Evolutionary conservation across 2,797 vertebrate species (phyloP).

Genomic region (Cuniculus paca): DNA sequence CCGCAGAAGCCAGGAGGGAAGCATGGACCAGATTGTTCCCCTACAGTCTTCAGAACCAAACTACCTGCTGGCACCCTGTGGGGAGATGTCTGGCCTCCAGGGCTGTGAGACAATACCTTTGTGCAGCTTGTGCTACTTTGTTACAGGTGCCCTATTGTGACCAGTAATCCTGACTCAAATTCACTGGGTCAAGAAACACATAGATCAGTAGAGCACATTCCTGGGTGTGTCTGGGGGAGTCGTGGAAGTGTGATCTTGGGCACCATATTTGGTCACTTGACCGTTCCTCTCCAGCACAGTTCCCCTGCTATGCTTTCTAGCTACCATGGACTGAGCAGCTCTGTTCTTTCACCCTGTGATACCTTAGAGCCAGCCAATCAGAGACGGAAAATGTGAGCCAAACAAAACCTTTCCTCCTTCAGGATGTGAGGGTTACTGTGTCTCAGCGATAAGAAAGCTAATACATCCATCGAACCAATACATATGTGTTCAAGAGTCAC

Average conservation of each 20-base stretch:
- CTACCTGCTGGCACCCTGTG: not conserved
- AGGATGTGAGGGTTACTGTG: not conserved
- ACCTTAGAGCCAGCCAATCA: not conserved
- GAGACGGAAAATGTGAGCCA: not conserved
- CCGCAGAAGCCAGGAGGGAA: not conserved
- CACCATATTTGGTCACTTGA: not conserved
- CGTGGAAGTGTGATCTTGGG: not conserved
- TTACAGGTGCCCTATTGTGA: not conserved
- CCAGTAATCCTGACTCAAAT: not conserved
- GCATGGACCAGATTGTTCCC: not conserved
- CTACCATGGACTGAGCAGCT: not conserved
- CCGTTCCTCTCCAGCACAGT: not conserved
- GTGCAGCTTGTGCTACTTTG: not conserved
- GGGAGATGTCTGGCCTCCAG: not conserved
- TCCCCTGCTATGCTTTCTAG: not conserved
- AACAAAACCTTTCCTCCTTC: not conserved
- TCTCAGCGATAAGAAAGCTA: not conserved
- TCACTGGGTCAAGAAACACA: not conserved
- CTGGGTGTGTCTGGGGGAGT: not conserved
- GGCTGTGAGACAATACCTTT: not conserved
- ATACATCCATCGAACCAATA: not conserved
- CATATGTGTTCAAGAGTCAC: not conserved
- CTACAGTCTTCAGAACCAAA: not conserved
- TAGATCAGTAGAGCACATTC: not conserved
- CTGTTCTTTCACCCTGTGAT: not conserved